Conservation (phyloP, 2,888 invertebrate species). For the Philhelius pedissequus region DNA sequence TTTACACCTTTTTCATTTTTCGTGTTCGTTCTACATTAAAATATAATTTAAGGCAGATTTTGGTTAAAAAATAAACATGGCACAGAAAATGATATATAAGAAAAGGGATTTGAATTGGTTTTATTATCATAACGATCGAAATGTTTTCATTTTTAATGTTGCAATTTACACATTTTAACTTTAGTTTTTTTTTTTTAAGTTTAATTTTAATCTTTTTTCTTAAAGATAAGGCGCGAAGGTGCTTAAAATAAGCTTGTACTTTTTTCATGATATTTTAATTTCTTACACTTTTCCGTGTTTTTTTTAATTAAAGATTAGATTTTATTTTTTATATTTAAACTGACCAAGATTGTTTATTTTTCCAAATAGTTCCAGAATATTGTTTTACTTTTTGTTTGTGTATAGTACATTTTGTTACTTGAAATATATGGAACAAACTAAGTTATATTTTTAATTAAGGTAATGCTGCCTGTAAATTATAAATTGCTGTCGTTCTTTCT, state of each 20-base stretch:
- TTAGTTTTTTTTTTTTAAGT: constrained; percentile 78
- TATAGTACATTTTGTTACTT: constrained; percentile 59
- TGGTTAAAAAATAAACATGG: constrained; percentile 81
- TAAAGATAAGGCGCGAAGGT: constrained; percentile 87
- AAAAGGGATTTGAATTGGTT: constrained; percentile 68
- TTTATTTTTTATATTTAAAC: constrained; percentile 72
- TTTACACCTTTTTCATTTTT: constrained; percentile 51
- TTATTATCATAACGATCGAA: constrained; percentile 71
- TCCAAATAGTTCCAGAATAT: constrained; percentile 78
- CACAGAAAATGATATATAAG: constrained; percentile 50
- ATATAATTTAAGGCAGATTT: constrained; percentile 86
- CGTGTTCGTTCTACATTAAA: constrained; percentile 80
- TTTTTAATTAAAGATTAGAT: constrained; percentile 68
- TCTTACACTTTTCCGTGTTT: constrained; percentile 78
- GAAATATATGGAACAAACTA: constrained; percentile 23
- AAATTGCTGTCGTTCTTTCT: constrained; percentile 69
- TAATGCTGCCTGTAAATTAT: constrained; percentile 78
- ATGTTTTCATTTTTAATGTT: constrained; percentile 64
- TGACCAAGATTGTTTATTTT: constrained; percentile 78
- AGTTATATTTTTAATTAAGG: constrained; percentile 49
- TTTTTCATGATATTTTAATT: constrained; percentile 82
- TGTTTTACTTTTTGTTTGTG: constrained; percentile 59
- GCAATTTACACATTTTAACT: constrained; percentile 74
- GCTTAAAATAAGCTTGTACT: constrained; percentile 87
- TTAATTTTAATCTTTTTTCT: constrained; percentile 77